These are phyloP conservation scores for Sander vitreus DNA, from an alignment of 2,113 vertebrate species.

Conservation along the genomic window DNA sequence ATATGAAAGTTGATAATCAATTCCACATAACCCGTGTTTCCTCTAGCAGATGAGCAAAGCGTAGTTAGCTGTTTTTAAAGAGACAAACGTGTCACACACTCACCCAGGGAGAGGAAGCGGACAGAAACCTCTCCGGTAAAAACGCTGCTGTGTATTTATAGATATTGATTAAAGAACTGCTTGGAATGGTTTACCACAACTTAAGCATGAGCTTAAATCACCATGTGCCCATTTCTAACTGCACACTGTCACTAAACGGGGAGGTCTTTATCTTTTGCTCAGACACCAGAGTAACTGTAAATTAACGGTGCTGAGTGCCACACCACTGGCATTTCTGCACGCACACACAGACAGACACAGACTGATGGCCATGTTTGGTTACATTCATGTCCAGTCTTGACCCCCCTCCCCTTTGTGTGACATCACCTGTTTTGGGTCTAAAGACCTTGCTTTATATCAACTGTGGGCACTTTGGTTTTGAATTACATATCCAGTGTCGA, in stretches of 20 bases:
- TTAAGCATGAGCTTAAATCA: slow-evolving; percentile 98
- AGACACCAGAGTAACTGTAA: slow-evolving; percentile 64
- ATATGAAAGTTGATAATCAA: slow-evolving; percentile 92
- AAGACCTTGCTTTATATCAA: slow-evolving; percentile 80
- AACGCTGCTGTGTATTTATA: slow-evolving; percentile 99
- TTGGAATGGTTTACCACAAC: slow-evolving; percentile 99
- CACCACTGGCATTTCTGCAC: slow-evolving; percentile 43
- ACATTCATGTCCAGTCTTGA: slow-evolving; percentile 49
- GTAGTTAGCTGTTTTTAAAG: slow-evolving; percentile 82
- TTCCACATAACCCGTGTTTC: slow-evolving; percentile 94
- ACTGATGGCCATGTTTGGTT: slow-evolving; percentile 76
- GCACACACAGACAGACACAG: slow-evolving; percentile 66
- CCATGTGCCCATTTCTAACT: slow-evolving; percentile 80
- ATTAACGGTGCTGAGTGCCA: slow-evolving; percentile 57
- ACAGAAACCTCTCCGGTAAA: slow-evolving; percentile 87
- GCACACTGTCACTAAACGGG: slow-evolving; percentile 69
- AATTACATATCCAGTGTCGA: slow-evolving; percentile 72
- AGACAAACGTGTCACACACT: slow-evolving; percentile 91
- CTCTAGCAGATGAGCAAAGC: slow-evolving; percentile 90
- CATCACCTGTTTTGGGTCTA: slow-evolving; percentile 79
- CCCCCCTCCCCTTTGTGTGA: slow-evolving; percentile 60
- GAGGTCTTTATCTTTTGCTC: slow-evolving; percentile 51
- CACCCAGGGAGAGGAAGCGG: slow-evolving; percentile 92
- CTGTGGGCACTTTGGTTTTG: slow-evolving; percentile 76
- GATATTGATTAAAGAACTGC: slow-evolving; percentile 98